A percentile compares a stretch with the other conserved stretches of the same genome.
Evolutionary conservation across 2,113 vertebrate genomes (phyloP).

Genomic region (Accipiter cooperii): DNA sequence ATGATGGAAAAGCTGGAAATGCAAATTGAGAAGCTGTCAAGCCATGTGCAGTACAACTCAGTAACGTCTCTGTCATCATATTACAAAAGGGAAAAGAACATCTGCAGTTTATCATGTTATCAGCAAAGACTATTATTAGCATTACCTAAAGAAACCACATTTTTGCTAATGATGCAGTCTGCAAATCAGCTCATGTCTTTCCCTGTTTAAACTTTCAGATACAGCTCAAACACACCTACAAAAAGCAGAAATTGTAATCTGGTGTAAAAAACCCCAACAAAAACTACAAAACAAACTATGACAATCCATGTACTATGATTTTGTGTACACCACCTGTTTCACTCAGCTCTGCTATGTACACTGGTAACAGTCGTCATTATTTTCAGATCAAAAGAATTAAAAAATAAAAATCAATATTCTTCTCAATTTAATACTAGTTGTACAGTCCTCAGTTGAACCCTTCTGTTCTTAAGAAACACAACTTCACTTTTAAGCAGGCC

Average conservation of each 20-base stretch:
- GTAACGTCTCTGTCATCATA: background rate
- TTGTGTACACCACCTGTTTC: background rate
- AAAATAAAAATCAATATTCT: background rate
- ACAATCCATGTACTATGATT: background rate
- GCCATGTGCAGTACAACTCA: background rate
- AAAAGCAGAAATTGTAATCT: background rate
- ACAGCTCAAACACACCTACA: background rate
- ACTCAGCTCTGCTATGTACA: background rate
- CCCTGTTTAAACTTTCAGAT: background rate
- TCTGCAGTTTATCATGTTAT: background rate
- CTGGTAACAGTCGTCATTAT: background rate
- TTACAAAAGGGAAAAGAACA: background rate
- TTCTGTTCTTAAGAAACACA: background rate
- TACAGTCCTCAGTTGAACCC: background rate
- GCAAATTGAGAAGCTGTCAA: background rate
- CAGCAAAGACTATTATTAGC: background rate
- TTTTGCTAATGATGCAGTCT: background rate
- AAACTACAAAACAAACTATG: background rate
- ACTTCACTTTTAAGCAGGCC: background rate
- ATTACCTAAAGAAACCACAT: background rate
- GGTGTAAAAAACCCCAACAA: background rate
- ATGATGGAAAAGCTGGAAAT: background rate
- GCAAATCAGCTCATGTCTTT: background rate
- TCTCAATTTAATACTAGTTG: background rate
- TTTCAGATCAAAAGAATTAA: background rate